Conservation (phyloP, 2,797 vertebrate genomes). For the Hylomyscus alleni region DNA sequence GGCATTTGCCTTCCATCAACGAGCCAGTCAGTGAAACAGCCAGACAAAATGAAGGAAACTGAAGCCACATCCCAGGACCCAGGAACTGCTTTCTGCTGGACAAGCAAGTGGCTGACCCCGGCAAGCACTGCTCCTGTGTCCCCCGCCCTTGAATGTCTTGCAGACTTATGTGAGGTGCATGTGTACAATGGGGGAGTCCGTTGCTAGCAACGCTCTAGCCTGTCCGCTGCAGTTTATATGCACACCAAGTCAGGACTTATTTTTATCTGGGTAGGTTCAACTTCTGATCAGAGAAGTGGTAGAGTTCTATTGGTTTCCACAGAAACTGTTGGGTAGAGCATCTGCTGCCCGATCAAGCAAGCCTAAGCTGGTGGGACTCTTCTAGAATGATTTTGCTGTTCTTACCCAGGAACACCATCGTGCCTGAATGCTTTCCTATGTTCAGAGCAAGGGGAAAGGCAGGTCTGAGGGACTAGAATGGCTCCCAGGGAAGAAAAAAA, state of each 20-base stretch:
- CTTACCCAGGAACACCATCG: constrained; percentile 32
- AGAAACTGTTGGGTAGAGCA: constrained; percentile 84
- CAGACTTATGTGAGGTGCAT: neutral
- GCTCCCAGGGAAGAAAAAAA: neutral
- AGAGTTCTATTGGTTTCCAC: constrained; percentile 84
- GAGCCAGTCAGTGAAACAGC: neutral
- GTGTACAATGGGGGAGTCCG: neutral
- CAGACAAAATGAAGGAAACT: neutral
- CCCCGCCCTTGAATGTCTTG: neutral
- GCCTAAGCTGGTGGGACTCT: constrained; percentile 66
- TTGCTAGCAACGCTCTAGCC: neutral
- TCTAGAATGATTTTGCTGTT: constrained; percentile 71
- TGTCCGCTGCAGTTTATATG: neutral
- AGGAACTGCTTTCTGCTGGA: neutral
- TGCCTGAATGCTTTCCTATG: constrained; percentile 1
- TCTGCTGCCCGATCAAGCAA: constrained; percentile 80
- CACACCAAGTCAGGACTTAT: neutral
- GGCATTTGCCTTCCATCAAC: neutral
- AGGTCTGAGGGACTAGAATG: neutral
- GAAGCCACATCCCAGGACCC: neutral
- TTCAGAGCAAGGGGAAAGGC: neutral
- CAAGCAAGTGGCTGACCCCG: neutral
- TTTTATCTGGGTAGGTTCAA: constrained; percentile 66
- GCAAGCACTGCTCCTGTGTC: rapidly evolving
- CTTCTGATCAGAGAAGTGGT: constrained; percentile 70